phyloP scores from a whole-genome alignment of 2,113 vertebrate species.

The Alligator mississippiensis region DNA sequence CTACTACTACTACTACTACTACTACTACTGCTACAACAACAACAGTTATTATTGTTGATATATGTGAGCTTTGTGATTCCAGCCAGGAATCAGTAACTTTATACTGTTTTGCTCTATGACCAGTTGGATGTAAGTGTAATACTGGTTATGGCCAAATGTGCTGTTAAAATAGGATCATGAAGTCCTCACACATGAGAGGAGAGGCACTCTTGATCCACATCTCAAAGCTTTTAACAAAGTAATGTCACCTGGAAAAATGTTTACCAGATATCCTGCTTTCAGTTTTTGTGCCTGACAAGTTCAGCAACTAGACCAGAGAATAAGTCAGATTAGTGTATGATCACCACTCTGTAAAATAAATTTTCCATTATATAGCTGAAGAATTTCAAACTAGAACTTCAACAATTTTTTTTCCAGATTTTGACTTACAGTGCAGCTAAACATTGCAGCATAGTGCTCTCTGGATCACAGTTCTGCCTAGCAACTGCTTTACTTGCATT shows the following conservation, averaged over 20 bases:
- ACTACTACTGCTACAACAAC: not conserved
- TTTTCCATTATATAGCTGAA: fast-evolving
- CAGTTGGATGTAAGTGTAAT: not conserved
- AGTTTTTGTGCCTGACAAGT: not conserved
- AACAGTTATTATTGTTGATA: not conserved
- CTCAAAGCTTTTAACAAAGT: not conserved
- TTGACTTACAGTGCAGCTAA: not conserved
- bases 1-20: not conserved
- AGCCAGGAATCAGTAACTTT: not conserved
- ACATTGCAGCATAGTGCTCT: not conserved
- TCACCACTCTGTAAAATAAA: not conserved
- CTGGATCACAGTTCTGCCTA: not conserved
- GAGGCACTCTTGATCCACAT: not conserved
- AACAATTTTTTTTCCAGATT: not conserved
- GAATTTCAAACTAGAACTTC: not conserved
- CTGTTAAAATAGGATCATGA: not conserved
- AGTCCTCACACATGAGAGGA: not conserved
- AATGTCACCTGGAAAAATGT: not conserved
- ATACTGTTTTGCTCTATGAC: not conserved
- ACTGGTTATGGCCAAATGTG: not conserved
- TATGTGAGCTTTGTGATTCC: not conserved
- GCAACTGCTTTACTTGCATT: not conserved
- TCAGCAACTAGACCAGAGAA: not conserved
- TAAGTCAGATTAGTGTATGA: not conserved
- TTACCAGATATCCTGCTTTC: not conserved